These are phyloP conservation scores for Mesoclemmys tuberculata DNA, from an alignment of 2,113 vertebrate species.

Conservation along the genomic window DNA sequence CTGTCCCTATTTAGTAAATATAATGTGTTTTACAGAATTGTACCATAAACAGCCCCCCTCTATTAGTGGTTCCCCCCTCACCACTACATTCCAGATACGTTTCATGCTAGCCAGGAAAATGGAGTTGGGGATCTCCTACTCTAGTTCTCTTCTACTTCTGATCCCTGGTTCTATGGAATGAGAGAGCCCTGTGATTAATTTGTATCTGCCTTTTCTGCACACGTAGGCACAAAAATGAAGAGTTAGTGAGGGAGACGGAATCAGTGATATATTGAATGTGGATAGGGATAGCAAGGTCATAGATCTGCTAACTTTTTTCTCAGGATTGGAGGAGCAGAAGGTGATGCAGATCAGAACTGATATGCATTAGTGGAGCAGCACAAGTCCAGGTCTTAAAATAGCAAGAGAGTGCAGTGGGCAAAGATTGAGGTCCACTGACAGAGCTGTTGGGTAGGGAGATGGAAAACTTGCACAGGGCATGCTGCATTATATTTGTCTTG, in stretches of 20 bases:
- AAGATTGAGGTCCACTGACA: not conserved
- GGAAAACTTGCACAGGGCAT: not conserved
- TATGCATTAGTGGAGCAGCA: not conserved
- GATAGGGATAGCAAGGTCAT: not conserved
- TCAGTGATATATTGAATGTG: not conserved
- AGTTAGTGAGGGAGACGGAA: not conserved
- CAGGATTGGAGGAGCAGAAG: not conserved
- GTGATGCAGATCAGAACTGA: not conserved
- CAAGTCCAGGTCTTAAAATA: not conserved
- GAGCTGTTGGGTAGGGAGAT: no score
- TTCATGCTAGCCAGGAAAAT: not conserved
- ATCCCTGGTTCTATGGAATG: not conserved
- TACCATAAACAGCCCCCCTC: not conserved
- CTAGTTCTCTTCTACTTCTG: not conserved
- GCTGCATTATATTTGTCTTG: not conserved
- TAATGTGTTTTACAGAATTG: not conserved
- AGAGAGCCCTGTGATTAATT: not conserved
- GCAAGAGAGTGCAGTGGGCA: not conserved
- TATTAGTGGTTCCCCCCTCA: not conserved
- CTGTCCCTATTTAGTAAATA: not conserved
- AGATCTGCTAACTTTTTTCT: not conserved
- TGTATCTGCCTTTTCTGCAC: no score
- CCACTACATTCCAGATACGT: not conserved
- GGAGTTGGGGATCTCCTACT: not conserved
- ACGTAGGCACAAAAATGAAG: not conserved